Percentiles rank a stretch among this genome's conserved stretches.
Evolutionary conservation across 2,888 invertebrate genomes (phyloP).

Genomic region (Siphonodentalium dalli): DNA sequence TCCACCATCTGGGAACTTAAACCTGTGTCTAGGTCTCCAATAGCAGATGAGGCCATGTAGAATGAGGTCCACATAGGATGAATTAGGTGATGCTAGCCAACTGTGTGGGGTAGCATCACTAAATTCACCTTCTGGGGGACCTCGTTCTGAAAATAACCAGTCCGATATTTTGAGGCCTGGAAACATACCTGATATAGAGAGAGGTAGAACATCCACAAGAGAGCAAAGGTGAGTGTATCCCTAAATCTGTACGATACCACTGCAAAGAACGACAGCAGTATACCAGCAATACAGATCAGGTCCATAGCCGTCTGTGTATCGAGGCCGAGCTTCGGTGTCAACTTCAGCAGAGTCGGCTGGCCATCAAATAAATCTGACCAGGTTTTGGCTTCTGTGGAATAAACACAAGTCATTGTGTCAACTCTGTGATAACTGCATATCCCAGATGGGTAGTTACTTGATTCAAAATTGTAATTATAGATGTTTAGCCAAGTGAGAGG

Average conservation of each 20-base stretch:
- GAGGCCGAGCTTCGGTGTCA: conserved; percentile 74
- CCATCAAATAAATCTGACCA: conserved; percentile 51
- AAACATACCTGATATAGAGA: conserved; percentile 73
- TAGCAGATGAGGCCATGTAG: too few relatives aligned
- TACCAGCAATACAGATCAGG: conserved; percentile 73
- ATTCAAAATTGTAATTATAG: too few relatives aligned
- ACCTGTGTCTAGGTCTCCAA: too few relatives aligned
- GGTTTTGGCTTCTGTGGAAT: conserved; percentile 35
- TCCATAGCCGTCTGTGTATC: conserved; percentile 75
- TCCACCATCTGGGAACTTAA: too few relatives aligned
- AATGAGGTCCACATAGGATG: too few relatives aligned
- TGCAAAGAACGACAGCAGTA: conserved; percentile 74
- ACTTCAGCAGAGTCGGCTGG: conserved; percentile 75
- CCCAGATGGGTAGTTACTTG: too few relatives aligned
- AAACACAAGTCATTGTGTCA: background rate
- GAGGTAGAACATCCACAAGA: conserved; percentile 76
- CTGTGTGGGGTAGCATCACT: too few relatives aligned
- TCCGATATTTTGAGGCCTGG: background rate
- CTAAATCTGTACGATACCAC: conserved; percentile 61
- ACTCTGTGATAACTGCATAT: too few relatives aligned
- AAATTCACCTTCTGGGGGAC: too few relatives aligned
- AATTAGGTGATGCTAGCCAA: too few relatives aligned
- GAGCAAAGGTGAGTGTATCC: conserved; percentile 71
- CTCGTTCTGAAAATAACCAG: background rate
- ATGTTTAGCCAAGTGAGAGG: too few relatives aligned